phyloP scores from a whole-genome alignment of 2,113 vertebrate species.

The Cebus imitator region DNA sequence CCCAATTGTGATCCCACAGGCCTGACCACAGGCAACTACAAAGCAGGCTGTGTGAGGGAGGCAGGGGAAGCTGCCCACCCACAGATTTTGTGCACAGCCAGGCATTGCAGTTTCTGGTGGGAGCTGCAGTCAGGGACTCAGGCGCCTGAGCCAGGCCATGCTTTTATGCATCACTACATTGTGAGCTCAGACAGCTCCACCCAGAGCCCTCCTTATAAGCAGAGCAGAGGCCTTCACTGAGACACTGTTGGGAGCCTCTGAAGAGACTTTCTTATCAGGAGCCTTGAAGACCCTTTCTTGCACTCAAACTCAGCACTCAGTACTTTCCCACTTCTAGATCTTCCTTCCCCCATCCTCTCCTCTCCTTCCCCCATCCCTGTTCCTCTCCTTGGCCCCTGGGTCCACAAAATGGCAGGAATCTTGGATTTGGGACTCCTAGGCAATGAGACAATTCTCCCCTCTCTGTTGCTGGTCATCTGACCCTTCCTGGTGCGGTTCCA shows the following conservation, averaged over 20 bases:
- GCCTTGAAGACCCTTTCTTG: not conserved
- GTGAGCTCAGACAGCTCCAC: not conserved
- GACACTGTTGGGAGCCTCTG: not conserved
- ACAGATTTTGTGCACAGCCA: not conserved
- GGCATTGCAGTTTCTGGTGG: not conserved
- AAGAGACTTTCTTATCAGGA: not conserved
- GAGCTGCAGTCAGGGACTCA: not conserved
- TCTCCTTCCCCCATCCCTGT: too few relatives aligned
- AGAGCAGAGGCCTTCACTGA: not conserved
- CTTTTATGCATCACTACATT: not conserved
- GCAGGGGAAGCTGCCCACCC: not conserved
- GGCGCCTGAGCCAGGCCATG: not conserved
- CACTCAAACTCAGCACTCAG: not conserved
- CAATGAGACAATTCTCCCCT: not conserved
- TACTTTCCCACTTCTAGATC: not conserved
- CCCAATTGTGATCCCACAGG: not conserved
- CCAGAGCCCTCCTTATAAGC: not conserved
- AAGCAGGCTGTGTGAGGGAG: not conserved
- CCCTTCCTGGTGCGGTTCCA: not conserved
- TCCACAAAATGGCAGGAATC: not conserved
- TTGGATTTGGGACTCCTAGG: not conserved
- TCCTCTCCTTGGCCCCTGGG: not conserved
- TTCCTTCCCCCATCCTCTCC: too few relatives aligned
- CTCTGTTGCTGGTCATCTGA: not conserved
- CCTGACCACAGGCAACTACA: not conserved